Evolutionary conservation across 2,113 vertebrate species (phyloP), one percentile per base, ranked within the genome.

Genomic region (Morone saxatilis): DNA sequence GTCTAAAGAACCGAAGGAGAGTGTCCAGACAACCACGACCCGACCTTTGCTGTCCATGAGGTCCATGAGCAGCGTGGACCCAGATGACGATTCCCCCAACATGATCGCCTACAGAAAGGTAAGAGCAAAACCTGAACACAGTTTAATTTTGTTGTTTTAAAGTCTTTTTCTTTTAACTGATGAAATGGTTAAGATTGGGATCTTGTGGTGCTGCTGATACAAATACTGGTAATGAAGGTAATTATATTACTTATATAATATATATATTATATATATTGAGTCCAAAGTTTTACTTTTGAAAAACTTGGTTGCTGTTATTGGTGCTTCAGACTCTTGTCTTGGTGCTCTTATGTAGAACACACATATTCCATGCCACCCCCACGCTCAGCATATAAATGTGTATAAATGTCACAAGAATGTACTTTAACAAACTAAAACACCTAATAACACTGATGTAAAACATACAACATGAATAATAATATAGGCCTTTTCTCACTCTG

Each of bases 41-140:
- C 66, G 92, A 65, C 90, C 90, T 22, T 76, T 94, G 57, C 86
- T 93, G 45, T 91, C 91, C 76, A 89, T 83, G 87, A 91, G 89
- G 88, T 93, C 94, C 50, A 78, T 90, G 92, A 90, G 94, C 93
- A 43, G 81, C 65, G 67, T 97, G 95, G 92, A 99, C 76, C 95
- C 96, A 3, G 98, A 99, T n/a, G 97, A 99, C 69, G 97, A 95
- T 84, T 97, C 97, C 69, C 98, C 98, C 19, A 99, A 99, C 86
- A 99, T 98, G 98, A 99, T 99, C 12, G 97, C 97, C 94, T 99
- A 98, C 96, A 96, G 97, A 92, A 99, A 99, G 96, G 98, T 99
- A 97, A 93, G 95, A 60, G 54, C 8, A 51, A 36, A 17, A 12
- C 41, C 3, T 8, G 0, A 36, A 53, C n/a, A 0, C 10, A 1